These are phyloP conservation scores for Sander lucioperca DNA, from an alignment of 2,113 vertebrate species.

Conservation along the genomic window DNA sequence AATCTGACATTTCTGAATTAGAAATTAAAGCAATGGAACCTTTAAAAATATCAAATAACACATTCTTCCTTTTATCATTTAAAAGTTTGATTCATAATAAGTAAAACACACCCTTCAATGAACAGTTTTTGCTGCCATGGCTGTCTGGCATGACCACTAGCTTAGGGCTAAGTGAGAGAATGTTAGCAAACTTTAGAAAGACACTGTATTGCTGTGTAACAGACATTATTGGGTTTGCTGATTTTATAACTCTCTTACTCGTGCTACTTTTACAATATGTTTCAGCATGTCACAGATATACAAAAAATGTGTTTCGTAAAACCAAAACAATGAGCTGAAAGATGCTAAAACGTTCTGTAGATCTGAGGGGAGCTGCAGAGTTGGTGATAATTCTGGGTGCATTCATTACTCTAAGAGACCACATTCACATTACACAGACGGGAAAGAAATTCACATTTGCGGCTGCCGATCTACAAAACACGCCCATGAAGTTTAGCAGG, in stretches of 20 bases:
- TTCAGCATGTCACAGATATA: neutral
- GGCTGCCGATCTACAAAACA: no score
- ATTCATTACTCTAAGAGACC: neutral
- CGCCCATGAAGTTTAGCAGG: no score
- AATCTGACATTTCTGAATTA: neutral
- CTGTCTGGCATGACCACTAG: neutral
- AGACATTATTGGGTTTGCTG: neutral
- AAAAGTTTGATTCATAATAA: neutral
- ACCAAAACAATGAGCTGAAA: neutral
- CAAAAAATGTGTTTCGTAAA: neutral
- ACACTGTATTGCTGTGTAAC: neutral
- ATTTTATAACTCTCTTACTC: neutral
- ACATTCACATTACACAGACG: no score
- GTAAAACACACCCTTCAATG: neutral
- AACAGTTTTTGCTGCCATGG: no score
- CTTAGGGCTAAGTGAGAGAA: neutral
- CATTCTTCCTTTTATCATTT: neutral
- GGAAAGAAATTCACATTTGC: no score
- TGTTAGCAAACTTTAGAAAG: neutral
- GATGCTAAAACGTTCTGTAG: neutral
- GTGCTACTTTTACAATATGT: neutral
- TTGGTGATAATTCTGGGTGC: neutral
- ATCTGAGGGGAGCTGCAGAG: no score
- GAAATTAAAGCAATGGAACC: constrained; percentile 3
- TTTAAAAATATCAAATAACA: neutral